A percentile compares a stretch with the other conserved stretches of the same genome.
Conservation (phyloP, 92 coral and sea anemone genomes). For the Scolanthus callimorphus region DNA sequence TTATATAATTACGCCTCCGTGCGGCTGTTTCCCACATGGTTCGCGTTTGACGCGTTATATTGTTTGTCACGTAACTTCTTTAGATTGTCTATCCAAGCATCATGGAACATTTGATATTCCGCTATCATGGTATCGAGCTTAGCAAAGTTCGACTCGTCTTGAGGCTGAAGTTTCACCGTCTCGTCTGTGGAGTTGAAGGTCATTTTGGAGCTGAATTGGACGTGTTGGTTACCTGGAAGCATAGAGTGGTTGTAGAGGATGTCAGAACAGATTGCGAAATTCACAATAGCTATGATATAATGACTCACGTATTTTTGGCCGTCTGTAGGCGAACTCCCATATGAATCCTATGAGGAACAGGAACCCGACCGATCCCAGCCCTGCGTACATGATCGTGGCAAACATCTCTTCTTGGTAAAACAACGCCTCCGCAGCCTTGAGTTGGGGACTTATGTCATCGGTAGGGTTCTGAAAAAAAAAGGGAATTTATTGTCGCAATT, state of each 20-base stretch:
- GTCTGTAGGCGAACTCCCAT: constrained; percentile 62
- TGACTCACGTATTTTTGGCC: constrained; percentile 55
- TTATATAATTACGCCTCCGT: not conserved
- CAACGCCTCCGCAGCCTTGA: constrained; percentile 91
- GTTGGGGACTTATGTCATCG: constrained; percentile 79
- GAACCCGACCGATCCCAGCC: constrained; percentile 47
- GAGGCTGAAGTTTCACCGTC: constrained; percentile 58
- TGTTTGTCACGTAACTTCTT: constrained; percentile 58
- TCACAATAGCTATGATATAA: no score
- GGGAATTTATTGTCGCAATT: no score
- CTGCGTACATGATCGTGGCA: constrained; percentile 55
- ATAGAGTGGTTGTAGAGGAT: no score
- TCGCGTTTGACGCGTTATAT: constrained; percentile 4
- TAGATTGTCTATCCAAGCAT: constrained; percentile 75
- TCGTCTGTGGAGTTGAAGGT: constrained; percentile 50
- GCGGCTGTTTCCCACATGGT: not conserved
- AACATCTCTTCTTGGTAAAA: constrained; percentile 69
- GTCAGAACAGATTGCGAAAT: no score
- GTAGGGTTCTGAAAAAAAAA: constrained; percentile 70
- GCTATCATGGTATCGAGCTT: constrained; percentile 65
- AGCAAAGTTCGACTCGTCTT: constrained; percentile 45
- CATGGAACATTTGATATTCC: constrained; percentile 81
- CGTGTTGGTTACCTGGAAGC: constrained; percentile 51
- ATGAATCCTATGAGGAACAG: constrained; percentile 52
- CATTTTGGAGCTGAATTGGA: constrained; percentile 56